phyloP scores from a whole-genome alignment of 2,113 vertebrate species.

The Cephalopterus ornatus region DNA sequence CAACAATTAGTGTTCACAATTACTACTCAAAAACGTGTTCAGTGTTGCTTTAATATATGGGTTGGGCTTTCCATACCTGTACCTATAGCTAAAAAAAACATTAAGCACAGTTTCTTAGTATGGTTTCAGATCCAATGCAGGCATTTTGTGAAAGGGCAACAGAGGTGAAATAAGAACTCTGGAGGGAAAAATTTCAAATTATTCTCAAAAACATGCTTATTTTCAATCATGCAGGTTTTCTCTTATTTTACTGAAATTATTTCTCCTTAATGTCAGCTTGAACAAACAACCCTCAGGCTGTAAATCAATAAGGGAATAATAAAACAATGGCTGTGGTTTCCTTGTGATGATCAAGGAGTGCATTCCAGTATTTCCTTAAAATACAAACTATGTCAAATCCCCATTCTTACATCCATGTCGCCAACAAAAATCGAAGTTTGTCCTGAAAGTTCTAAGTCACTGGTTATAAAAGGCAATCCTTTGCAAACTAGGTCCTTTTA shows the following conservation, averaged over 20 bases:
- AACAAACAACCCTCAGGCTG: not conserved
- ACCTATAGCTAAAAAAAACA: not conserved
- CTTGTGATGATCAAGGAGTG: not conserved
- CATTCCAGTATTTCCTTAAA: not conserved
- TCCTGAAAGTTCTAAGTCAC: not conserved
- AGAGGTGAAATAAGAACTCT: not conserved
- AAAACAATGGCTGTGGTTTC: not conserved
- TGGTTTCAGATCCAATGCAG: not conserved
- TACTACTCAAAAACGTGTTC: not conserved
- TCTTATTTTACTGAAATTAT: not conserved
- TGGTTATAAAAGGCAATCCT: not conserved
- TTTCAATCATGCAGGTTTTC: not conserved
- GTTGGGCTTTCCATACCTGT: not conserved
- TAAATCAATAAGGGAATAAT: not conserved
- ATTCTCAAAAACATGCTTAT: not conserved
- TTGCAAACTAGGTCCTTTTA: not conserved
- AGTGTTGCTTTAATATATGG: not conserved
- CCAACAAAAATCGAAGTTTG: not conserved
- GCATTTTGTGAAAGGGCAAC: not conserved
- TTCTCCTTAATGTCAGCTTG: not conserved
- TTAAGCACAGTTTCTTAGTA: not conserved
- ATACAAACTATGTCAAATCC: not conserved
- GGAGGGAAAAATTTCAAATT: not conserved
- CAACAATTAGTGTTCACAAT: not conserved
- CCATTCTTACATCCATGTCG: not conserved